Percentiles rank a stretch among this genome's conserved stretches.
phyloP scores from a whole-genome alignment of 2,797 vertebrate genomes.

The Sardinella longiceps region DNA sequence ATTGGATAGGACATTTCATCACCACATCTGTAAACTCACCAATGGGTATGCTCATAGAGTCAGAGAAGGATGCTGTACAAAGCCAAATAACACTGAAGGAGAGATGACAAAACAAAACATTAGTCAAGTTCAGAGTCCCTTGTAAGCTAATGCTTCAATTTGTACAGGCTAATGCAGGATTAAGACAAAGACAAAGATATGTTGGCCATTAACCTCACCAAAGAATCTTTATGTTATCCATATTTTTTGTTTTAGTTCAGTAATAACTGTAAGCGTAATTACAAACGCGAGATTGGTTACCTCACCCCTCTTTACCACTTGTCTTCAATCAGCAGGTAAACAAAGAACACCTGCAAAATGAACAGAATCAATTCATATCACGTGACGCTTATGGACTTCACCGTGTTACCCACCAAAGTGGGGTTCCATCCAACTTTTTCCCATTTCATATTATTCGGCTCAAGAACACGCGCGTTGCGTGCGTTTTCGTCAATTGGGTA shows the following conservation, averaged over 20 bases:
- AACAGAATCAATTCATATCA: background rate
- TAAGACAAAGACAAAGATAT: too few relatives aligned
- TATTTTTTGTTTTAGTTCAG: background rate
- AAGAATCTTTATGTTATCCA: constrained; percentile 15
- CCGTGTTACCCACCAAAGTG: too few relatives aligned
- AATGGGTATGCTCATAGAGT: constrained; percentile 39
- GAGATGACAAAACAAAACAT: background rate
- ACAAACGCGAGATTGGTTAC: background rate
- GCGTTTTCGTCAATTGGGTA: too few relatives aligned
- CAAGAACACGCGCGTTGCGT: too few relatives aligned
- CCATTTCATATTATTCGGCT: too few relatives aligned
- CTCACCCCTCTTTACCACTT: background rate
- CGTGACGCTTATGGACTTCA: background rate
- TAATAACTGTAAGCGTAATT: constrained; percentile 4
- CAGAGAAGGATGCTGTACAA: constrained; percentile 25
- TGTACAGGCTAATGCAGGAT: background rate
- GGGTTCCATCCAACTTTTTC: too few relatives aligned
- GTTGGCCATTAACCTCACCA: constrained; percentile 37
- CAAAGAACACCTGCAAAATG: background rate
- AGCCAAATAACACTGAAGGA: constrained; percentile 49
- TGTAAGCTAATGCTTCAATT: background rate
- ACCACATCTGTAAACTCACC: constrained; percentile 41
- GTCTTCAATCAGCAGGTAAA: background rate
- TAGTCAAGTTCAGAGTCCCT: background rate
- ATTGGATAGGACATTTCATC: background rate